Evolutionary conservation across 2,797 vertebrate genomes (phyloP), one percentile per base, ranked within the genome.

Genomic region (Champsocephalus esox): DNA sequence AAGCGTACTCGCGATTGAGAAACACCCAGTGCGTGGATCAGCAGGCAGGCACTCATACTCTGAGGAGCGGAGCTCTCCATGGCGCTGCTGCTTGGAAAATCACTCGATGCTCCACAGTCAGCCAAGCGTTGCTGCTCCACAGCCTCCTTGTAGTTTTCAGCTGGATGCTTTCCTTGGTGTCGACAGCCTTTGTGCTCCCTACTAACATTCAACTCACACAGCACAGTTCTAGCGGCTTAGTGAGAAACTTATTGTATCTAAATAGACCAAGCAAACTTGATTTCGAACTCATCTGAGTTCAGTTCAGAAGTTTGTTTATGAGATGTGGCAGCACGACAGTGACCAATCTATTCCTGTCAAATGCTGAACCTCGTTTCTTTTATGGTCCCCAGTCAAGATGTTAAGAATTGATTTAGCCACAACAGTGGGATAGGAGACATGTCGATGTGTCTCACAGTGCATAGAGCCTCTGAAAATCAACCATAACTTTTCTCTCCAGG

Each of bases 61-160:
- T 19, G 82, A 80, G 82, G 75, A 79, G 61, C 41, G 86, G 64
- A 74, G 82, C 79, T 86, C 83, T 91, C 83, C 74, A 21, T 64
- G 80, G 77, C 75, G 81, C 75, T 75, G 64, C 61, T 43, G 65
- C 80, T 85, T 80, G 79, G 80, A 77, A 89, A 89, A 81, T 66
- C 82, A 79, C 73, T 82, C 77, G 45, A 1, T 48, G 81, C 72
- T 86, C 59, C 12, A 19, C 55, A 72, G 82, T 70, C 82, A 60
- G 70, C 19, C 34, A 68, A 85, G 82, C 85, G 68, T 86, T 85
- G 63, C 70, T 71, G 84, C 84, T 86, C 75, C 70, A 74, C 73
- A 68, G 84, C 69, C 49, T 60, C 60, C 73, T 67, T 64, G 64
- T 77, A 79, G 67, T 82, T 83, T 38, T 59, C n/a, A 61, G 50